Conservation (phyloP, 2,113 vertebrate genomes). For the Corvus hawaiiensis region DNA sequence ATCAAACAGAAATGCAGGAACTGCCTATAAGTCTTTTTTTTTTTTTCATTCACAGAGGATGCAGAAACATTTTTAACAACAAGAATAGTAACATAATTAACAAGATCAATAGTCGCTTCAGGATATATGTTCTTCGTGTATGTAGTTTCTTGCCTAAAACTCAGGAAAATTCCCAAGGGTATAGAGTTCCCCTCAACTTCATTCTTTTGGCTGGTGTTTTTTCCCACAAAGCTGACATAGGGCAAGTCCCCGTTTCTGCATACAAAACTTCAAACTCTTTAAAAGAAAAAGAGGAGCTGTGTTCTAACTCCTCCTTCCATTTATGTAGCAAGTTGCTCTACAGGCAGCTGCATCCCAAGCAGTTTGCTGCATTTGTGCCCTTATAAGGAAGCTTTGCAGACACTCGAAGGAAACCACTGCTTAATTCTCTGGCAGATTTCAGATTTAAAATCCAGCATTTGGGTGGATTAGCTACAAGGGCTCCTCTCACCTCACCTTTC, state of each 20-base stretch:
- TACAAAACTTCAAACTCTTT: neutral
- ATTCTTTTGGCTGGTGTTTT: neutral
- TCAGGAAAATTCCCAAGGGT: neutral
- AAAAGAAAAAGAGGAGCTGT: neutral
- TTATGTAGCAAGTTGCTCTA: neutral
- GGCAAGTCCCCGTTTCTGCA: neutral
- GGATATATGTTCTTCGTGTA: neutral
- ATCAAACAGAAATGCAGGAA: neutral
- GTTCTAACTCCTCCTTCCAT: neutral
- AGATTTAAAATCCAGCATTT: neutral
- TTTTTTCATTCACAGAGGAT: neutral
- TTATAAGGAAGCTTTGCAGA: slow-evolving; percentile 14
- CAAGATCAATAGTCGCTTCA: neutral
- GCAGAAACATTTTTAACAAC: neutral
- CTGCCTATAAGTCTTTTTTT: neutral
- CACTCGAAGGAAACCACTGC: neutral
- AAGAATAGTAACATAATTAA: neutral
- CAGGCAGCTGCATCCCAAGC: neutral
- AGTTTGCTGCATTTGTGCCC: neutral
- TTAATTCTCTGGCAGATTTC: neutral
- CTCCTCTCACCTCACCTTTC: neutral
- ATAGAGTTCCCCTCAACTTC: neutral
- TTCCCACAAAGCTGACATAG: neutral
- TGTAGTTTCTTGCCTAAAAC: neutral
- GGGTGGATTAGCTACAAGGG: neutral